These are phyloP conservation scores for Isoperla grammatica DNA, from an alignment of 2,888 invertebrate species.

Conservation along the genomic window DNA sequence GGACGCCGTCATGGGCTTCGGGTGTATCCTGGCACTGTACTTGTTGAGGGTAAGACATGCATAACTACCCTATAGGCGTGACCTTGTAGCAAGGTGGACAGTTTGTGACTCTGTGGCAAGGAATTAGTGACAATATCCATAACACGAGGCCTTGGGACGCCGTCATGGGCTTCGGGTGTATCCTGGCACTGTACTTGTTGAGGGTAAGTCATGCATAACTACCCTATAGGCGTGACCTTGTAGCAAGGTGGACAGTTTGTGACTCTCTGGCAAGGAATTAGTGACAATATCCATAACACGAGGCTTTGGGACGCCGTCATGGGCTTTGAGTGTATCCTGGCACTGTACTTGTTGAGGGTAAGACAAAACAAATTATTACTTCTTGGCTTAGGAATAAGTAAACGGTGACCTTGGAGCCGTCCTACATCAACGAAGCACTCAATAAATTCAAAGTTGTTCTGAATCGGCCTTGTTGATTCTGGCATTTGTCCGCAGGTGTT, in stretches of 20 bases:
- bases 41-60: constrained; percentile 53
- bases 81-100: no score
- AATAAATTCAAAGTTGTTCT: no score
- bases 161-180: constrained; percentile 61
- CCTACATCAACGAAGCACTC: no score
- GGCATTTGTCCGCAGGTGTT: no score
- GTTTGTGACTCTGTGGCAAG: constrained; percentile 66
- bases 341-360: constrained; percentile 64
- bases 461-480: no score
- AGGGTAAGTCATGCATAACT: constrained; percentile 47
- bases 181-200: constrained; percentile 60
- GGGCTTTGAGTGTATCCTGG: constrained; percentile 61
- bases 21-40: constrained; percentile 63
- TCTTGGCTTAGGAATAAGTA: no score
- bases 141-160: constrained; percentile 69
- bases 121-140: constrained; percentile 62
- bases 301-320: constrained; percentile 65
- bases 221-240: no score
- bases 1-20: constrained; percentile 63
- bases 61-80: no score
- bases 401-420: no score
- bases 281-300: constrained; percentile 64
- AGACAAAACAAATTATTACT: no score
- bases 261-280: constrained; percentile 63
- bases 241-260: constrained; percentile 47